Evolutionary conservation across 2,888 invertebrate genomes (phyloP).

Genomic region (Cistogaster globosa): DNA sequence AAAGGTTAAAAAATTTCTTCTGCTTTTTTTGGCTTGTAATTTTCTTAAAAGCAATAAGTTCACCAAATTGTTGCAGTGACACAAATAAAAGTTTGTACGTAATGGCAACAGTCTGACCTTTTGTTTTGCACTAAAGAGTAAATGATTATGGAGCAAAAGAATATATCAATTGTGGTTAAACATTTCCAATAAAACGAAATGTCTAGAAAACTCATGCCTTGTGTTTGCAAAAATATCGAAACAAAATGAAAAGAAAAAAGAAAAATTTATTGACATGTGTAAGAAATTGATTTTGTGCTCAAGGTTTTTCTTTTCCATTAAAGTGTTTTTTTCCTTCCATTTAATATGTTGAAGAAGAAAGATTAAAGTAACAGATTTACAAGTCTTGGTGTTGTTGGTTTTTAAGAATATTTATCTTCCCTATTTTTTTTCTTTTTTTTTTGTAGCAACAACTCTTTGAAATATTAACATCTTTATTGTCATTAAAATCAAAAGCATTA

Average conservation of each 20-base stretch:
- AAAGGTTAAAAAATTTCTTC: no score
- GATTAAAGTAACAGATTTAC: not conserved
- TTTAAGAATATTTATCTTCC: slow-evolving; percentile 25
- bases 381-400: not conserved
- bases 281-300: slow-evolving; percentile 33
- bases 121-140: not conserved
- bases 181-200: not conserved
- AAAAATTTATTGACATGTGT: slow-evolving; percentile 19
- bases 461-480: slow-evolving; percentile 28
- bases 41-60: no score
- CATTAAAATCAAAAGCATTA: slow-evolving; percentile 27
- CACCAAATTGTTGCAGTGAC: no score
- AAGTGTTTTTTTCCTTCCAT: not conserved
- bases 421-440: not conserved
- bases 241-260: not conserved
- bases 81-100: no score
- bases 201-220: not conserved
- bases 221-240: not conserved
- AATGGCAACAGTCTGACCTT: no score
- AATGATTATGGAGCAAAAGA: not conserved
- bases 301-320: not conserved
- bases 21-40: no score
- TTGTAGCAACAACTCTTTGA: not conserved
- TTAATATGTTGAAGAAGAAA: not conserved
- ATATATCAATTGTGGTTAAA: not conserved